Conservation (phyloP, 2,888 invertebrate species). For the Serrognathus titanus region DNA sequence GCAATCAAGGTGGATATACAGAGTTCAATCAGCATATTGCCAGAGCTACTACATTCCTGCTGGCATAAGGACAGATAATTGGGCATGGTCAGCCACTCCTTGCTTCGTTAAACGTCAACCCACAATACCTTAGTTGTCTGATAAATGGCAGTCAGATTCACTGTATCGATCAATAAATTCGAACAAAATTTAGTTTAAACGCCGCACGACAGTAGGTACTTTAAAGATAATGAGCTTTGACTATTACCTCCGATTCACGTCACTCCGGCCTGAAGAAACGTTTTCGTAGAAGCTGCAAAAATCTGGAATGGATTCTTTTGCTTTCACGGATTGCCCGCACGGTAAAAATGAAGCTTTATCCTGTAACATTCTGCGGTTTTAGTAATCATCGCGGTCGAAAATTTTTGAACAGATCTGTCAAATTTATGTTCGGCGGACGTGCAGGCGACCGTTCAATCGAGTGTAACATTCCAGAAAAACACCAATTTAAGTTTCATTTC, state of each 20-base stretch:
- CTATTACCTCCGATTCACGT: too few species aligned
- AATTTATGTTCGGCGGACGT: slow-evolving; percentile 1
- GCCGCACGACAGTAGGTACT: too few species aligned
- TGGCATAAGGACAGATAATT: slow-evolving; percentile 18
- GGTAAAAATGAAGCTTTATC: slow-evolving; percentile 4
- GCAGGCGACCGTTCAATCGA: too few species aligned
- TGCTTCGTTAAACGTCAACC: slow-evolving; percentile 18
- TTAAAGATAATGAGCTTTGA: too few species aligned
- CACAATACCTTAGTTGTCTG: slow-evolving; percentile 15
- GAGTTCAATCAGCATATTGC: slow-evolving; percentile 16
- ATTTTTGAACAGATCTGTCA: slow-evolving; percentile 13
- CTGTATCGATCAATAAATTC: slow-evolving; percentile 17
- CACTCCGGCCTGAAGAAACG: too few species aligned
- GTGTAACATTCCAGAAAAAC: too few species aligned
- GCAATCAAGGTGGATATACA: slow-evolving; percentile 28
- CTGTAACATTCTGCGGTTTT: slow-evolving; percentile 13
- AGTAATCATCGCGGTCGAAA: slow-evolving; percentile 13
- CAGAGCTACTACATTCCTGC: slow-evolving; percentile 15
- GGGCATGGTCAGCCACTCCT: slow-evolving; percentile 20
- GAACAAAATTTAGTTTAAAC: too few species aligned
- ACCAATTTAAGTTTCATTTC: too few species aligned
- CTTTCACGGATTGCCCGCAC: background rate
- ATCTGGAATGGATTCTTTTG: too few species aligned
- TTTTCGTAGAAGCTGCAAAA: too few species aligned
- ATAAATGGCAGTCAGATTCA: slow-evolving; percentile 17